These are phyloP conservation scores for Malachius bipustulatus DNA, from an alignment of 2,888 invertebrate species.

Conservation along the genomic window DNA sequence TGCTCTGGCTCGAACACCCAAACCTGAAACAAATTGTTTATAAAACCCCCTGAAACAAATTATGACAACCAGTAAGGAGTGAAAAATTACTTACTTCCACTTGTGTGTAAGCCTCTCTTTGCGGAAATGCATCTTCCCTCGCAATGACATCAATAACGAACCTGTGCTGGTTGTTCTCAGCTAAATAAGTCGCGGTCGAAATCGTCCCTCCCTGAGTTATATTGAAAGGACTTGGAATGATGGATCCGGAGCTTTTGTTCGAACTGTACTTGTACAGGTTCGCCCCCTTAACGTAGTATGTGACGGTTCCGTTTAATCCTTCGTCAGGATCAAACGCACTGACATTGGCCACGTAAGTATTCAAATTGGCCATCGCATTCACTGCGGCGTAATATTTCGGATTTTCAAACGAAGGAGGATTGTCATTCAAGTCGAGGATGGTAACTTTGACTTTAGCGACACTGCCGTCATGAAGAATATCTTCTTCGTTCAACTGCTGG, in stretches of 20 bases:
- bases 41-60: too few relatives aligned
- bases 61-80: neutral
- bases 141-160: conserved; percentile 77
- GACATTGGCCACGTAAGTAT: conserved; percentile 61
- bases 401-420: conserved; percentile 49
- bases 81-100: conserved; percentile 55
- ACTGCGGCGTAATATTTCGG: conserved; percentile 43
- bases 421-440: conserved; percentile 76
- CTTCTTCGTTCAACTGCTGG: conserved; percentile 35
- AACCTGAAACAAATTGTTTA: conserved; percentile 43
- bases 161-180: conserved; percentile 79
- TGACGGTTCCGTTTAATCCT: conserved; percentile 70
- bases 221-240: conserved; percentile 80
- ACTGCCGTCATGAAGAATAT: conserved; percentile 45
- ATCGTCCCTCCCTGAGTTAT: conserved; percentile 60
- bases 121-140: conserved; percentile 67
- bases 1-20: conserved; percentile 84
- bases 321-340: conserved; percentile 74
- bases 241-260: conserved; percentile 65
- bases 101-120: conserved; percentile 61
- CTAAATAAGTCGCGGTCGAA: conserved; percentile 68
- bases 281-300: conserved; percentile 70
- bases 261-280: conserved; percentile 71
- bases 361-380: conserved; percentile 64
- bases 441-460: conserved; percentile 59